These are phyloP conservation scores for Eupleurogrammus muticus DNA, from an alignment of 2,797 vertebrate genomes.

Conservation along the genomic window DNA sequence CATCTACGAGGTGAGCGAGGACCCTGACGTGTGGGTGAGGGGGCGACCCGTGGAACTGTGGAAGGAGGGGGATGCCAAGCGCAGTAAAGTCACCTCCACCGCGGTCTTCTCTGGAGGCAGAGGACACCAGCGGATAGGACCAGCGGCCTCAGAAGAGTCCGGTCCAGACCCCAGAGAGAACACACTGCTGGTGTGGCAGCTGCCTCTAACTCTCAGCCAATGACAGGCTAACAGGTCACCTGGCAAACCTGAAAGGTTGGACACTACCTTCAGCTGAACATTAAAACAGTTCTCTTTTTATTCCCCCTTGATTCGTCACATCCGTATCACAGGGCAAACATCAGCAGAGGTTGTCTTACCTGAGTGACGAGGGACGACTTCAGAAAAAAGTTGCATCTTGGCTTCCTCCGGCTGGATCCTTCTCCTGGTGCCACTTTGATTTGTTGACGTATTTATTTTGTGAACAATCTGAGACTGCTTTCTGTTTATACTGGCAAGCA, in stretches of 20 bases:
- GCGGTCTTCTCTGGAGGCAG: slow-evolving; percentile 89
- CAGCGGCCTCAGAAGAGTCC: slow-evolving; percentile 19
- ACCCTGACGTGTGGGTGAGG: slow-evolving; percentile 92
- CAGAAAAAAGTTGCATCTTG: too few species aligned
- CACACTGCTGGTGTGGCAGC: slow-evolving; percentile 92
- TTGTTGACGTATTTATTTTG: too few species aligned
- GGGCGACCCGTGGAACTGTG: slow-evolving; percentile 58
- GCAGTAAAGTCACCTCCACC: slow-evolving; percentile 87
- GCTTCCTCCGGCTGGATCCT: too few species aligned
- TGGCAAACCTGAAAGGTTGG: neutral
- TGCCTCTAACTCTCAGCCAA: slow-evolving; percentile 86
- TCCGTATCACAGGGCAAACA: too few species aligned
- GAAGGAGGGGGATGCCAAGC: slow-evolving; percentile 65
- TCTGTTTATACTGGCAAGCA: too few species aligned
- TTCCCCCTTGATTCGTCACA: too few species aligned
- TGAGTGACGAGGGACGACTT: too few species aligned
- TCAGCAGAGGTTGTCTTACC: too few species aligned
- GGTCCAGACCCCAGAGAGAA: slow-evolving; percentile 76
- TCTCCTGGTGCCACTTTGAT: too few species aligned
- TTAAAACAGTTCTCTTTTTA: too few species aligned
- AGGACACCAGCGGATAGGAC: slow-evolving; percentile 86
- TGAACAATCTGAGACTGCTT: too few species aligned
- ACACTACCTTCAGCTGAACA: too few species aligned
- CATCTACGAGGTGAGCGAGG: slow-evolving; percentile 91
- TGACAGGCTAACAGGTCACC: slow-evolving; percentile 3